Evolutionary conservation across 2,888 invertebrate genomes (phyloP).

Genomic region (Drosophila aldrichi): DNA sequence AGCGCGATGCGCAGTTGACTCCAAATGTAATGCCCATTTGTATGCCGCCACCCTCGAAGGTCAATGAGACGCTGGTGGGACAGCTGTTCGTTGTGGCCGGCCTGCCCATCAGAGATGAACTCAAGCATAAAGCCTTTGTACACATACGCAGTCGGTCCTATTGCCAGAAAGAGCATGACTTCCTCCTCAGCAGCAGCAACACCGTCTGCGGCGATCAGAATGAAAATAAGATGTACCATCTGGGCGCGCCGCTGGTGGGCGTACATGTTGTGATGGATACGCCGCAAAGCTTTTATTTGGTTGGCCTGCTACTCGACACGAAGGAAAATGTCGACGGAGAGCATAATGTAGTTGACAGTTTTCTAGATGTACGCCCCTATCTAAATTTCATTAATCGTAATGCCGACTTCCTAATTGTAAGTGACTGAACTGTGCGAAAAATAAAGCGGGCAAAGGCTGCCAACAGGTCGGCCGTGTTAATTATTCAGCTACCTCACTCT

Average conservation of each 20-base stretch:
- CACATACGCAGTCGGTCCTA: conserved; percentile 49
- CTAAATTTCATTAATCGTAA: conserved; percentile 56
- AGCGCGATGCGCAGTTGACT: conserved; percentile 46
- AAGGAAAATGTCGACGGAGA: neutral
- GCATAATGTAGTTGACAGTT: conserved; percentile 41
- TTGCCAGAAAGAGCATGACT: conserved; percentile 35
- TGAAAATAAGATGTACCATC: conserved; percentile 20
- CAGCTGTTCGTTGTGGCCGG: conserved; percentile 51
- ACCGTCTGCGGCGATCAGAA: conserved; percentile 58
- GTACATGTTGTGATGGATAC: conserved; percentile 50
- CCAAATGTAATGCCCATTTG: conserved; percentile 63
- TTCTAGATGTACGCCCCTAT: conserved; percentile 57
- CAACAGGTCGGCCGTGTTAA: conserved; percentile 61
- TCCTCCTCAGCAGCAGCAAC: conserved; percentile 42
- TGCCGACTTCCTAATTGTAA: conserved; percentile 41
- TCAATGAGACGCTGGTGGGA: conserved; percentile 46
- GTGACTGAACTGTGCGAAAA: conserved; percentile 21
- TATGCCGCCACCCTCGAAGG: conserved; percentile 53
- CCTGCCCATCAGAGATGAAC: conserved; percentile 21
- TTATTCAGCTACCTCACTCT: conserved; percentile 52
- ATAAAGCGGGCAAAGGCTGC: conserved; percentile 45
- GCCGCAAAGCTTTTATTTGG: conserved; percentile 55
- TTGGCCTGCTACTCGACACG: conserved; percentile 56
- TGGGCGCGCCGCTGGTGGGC: conserved; percentile 61
- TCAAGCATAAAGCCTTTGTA: conserved; percentile 53